These are phyloP conservation scores for Andrena bucephala DNA, from an alignment of 2,888 invertebrate species.

Conservation along the genomic window DNA sequence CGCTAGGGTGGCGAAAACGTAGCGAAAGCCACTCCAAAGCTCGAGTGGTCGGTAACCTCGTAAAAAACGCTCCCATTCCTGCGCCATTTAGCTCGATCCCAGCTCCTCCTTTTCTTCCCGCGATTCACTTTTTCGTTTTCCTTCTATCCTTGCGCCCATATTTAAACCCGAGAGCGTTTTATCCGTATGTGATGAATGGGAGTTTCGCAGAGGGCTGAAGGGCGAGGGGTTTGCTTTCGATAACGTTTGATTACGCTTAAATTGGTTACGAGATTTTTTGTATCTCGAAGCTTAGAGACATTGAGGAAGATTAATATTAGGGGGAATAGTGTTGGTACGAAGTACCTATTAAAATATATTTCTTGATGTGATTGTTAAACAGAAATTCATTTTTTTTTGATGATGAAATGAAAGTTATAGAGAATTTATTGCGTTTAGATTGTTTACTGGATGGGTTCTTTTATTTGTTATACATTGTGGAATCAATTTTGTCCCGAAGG, in stretches of 20 bases:
- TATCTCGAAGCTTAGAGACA: too few relatives aligned
- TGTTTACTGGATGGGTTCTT: too few relatives aligned
- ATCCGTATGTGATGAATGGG: conserved; percentile 3
- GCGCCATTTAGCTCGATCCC: conserved; percentile 60
- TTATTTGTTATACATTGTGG: too few relatives aligned
- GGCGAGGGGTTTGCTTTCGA: conserved; percentile 8
- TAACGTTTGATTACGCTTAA: conserved; percentile 22
- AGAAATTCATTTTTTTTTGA: too few relatives aligned
- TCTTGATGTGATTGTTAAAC: too few relatives aligned
- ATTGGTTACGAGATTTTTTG: conserved; percentile 15
- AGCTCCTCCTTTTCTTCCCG: not conserved
- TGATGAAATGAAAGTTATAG: too few relatives aligned
- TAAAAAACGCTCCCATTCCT: conserved; percentile 68
- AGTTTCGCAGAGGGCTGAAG: not conserved
- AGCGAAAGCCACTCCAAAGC: conserved; percentile 46
- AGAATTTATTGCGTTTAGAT: too few relatives aligned
- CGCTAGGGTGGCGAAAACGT: conserved; percentile 53
- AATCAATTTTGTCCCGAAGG: too few relatives aligned
- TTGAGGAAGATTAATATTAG: too few relatives aligned
- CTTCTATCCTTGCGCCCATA: not conserved
- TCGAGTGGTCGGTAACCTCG: conserved; percentile 58
- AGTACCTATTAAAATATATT: too few relatives aligned
- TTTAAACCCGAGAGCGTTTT: conserved; percentile 29
- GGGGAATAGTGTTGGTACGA: too few relatives aligned
- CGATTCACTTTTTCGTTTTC: not conserved